Conservation (phyloP, 2,113 vertebrate species). For the Megaceryle torquata region DNA sequence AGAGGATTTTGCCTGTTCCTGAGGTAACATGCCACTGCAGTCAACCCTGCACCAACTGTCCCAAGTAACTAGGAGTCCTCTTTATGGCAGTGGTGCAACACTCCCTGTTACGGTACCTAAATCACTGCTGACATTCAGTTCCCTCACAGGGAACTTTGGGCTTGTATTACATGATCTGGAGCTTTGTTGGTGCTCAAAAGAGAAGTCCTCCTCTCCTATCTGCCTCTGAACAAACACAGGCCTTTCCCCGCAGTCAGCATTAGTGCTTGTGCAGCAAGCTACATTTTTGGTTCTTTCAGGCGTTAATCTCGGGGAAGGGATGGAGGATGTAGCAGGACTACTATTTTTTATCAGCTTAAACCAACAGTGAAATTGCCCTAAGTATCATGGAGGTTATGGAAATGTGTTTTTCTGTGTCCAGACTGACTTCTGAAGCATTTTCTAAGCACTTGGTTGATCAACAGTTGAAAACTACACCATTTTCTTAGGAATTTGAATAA, state of each 20-base stretch:
- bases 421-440: background rate
- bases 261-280: background rate
- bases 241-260: background rate
- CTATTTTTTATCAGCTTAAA: background rate
- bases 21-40: background rate
- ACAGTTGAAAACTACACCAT: background rate
- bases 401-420: background rate
- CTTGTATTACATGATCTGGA: background rate
- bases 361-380: background rate
- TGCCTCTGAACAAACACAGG: background rate
- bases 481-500: background rate
- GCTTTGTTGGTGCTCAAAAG: background rate
- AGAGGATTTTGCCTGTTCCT: background rate
- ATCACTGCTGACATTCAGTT: background rate
- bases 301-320: background rate
- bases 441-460: background rate
- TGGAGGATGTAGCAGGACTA: background rate
- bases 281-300: background rate
- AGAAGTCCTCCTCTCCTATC: background rate
- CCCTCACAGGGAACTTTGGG: accelerated
- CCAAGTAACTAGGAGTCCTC: background rate
- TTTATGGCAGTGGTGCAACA: background rate
- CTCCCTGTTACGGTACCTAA: background rate
- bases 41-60: background rate
- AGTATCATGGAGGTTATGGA: background rate